Base-by-base conservation (phyloP, 2,888 invertebrate genomes). In the Dryadula phaetusa region DNA sequence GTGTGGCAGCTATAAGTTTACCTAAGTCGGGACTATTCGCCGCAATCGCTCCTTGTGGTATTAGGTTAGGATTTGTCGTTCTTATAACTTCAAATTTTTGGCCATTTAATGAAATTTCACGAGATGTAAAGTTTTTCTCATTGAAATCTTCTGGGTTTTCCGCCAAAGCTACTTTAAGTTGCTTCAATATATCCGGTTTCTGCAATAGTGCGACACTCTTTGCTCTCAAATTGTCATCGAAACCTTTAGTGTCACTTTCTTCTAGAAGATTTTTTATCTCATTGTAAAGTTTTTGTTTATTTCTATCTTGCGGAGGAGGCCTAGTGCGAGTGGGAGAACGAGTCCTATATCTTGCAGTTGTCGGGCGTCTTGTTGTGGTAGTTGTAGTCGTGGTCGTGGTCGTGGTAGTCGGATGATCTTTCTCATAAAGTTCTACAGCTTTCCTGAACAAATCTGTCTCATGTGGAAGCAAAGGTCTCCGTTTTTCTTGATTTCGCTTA, bases 31-130 rank as follows among this genome's bases (percentile, higher is more conserved):
- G 81, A 71, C 87, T 82, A 56, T 92, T 88, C 25, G 91, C 93
- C 52, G 93, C 88, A 53, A 95, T 88, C 1, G 92, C 92, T 20
- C 94, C 94, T 75, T 91, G 83, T n/a, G 94, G 93, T 42, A 95
- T 94, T 44, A 95, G 82, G 77, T 95, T 95, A 0, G 96, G 96
- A 81, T 96, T 95, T 0, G 93, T 94, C 0, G 96, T 96, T 77
- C 95, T 94, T 64, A 95, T 94, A 0, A 95, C 94, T 86, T 97
- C 96, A 16, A 96, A 94, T 75, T 95, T 95, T 81, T 96, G 95
- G 0, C 96, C 97, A 76, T 96, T 96, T 54, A 97, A 80, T 7
- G 96, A 94, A 60, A 97, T 94, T 80, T 96, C 96, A 70, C 96
- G 93, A 0, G 96, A 95, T 0, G 95, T 94, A 66, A 95, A 94